Base-by-base conservation (phyloP, 2,888 invertebrate species). In the Pachycephus smyrnensis region DNA sequence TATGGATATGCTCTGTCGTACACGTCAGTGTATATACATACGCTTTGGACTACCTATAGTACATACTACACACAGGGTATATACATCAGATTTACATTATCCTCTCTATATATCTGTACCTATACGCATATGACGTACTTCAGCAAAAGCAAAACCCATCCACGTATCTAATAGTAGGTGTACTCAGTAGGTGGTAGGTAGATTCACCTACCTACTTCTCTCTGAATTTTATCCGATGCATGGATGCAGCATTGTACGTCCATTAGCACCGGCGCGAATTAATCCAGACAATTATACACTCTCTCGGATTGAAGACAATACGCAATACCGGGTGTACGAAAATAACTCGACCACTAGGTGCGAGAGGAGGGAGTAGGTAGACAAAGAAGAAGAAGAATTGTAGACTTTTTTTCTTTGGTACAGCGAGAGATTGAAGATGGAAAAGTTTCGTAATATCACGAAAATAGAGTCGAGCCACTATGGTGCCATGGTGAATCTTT, bases 391-490 rank as follows among this genome's bases (percentile, higher is more conserved):
- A 55, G 35, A 35, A 35, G 40, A 40, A 23, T 55, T 23, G 23
- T 55, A 2, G 1, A 55, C 55, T 15, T 40, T 15, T 40, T 40
- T 40, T 40, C 4, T 40, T 55, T 23, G 9, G 23, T 55, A 55
- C 55, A 9, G 23, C 55, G 55, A 55, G 55, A 55, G 23, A 55
- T 55, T 23, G 55, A 55, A 55, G 55, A 55, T 23, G 55, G 9
- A 35, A 40, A 68, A 76, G 73, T 75, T 73, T 77, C 75, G 69
- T 75, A 77, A 75, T 40, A 69, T 77, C 69, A 77, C 77, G 31
- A 75, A 75, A 77, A 77, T 77, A 69, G 77, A 75, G 33, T 71
- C 77, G 75, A 55, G 55, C 55, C 55, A 55, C 55, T 55, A 55
- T 55, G 55, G 55, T 55, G 55, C 55, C 55, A 55, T 55, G 55